A percentile compares a stretch with the other conserved stretches of the same genome.
Conservation (phyloP, 2,113 vertebrate species). For the Copsychus sechellarum region DNA sequence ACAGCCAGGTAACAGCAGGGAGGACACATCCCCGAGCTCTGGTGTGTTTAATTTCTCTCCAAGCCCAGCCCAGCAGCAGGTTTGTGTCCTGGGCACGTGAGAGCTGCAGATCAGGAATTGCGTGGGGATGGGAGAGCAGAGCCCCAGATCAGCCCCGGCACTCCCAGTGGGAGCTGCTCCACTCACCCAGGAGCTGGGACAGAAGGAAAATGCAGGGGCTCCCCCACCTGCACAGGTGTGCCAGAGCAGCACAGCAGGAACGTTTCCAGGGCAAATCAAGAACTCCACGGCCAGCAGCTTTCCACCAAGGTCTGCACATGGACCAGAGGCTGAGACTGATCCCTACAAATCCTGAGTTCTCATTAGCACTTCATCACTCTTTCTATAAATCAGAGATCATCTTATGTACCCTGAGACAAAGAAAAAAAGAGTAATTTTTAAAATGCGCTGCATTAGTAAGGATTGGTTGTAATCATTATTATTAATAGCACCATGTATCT, state of each 20-base stretch:
- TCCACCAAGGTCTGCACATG: not conserved
- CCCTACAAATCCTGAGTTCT: not conserved
- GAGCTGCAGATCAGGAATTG: too few species aligned
- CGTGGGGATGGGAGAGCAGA: too few species aligned
- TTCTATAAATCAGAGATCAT: not conserved
- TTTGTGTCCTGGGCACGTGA: not conserved
- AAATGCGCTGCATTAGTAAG: not conserved
- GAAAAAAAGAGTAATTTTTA: not conserved
- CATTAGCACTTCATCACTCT: not conserved
- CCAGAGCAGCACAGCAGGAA: not conserved
- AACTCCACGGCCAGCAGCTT: not conserved
- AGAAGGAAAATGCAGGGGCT: not conserved
- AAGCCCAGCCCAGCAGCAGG: not conserved
- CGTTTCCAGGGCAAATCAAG: not conserved
- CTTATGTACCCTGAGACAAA: not conserved
- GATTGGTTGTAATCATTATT: not conserved
- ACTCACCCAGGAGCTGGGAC: not conserved
- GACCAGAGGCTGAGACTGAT: not conserved
- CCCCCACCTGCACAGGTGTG: not conserved
- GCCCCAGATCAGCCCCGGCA: not conserved
- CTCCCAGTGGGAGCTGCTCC: not conserved
- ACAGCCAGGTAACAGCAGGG: accelerated
- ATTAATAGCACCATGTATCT: not conserved
- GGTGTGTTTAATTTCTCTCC: not conserved
- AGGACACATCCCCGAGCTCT: not conserved